Conservation (phyloP, 2,888 invertebrate genomes). For the Sminthurinus aureus region DNA sequence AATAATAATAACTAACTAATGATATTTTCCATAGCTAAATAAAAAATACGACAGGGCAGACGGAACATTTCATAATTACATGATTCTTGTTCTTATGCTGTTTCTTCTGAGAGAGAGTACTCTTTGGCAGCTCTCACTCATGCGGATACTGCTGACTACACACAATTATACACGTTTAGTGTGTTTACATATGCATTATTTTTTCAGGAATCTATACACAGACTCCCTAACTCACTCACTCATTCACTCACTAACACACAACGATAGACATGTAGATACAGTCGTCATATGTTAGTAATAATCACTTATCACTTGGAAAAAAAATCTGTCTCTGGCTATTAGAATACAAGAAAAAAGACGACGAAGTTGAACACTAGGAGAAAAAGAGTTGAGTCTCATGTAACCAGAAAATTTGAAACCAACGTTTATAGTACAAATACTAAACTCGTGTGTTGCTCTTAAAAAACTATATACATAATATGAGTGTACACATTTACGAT, state of each 20-base stretch:
- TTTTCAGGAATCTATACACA: too few relatives aligned
- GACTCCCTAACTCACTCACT: neutral
- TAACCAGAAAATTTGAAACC: slow-evolving; percentile 11
- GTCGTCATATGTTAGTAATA: slow-evolving; percentile 20
- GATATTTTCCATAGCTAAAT: slow-evolving; percentile 3
- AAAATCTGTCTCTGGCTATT: slow-evolving; percentile 9
- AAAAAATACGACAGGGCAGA: slow-evolving; percentile 15
- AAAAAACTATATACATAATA: neutral
- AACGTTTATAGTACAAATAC: neutral
- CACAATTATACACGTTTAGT: slow-evolving; percentile 3
- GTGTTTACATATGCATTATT: neutral
- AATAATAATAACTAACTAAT: neutral
- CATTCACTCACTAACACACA: slow-evolving; percentile 7
- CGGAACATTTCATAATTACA: slow-evolving; percentile 14
- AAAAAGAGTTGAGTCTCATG: neutral
- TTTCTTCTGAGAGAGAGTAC: neutral
- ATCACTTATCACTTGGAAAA: slow-evolving; percentile 18
- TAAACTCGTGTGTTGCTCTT: neutral
- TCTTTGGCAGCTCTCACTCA: slow-evolving; percentile 30
- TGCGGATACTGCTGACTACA: neutral
- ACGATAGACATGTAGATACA: slow-evolving; percentile 8
- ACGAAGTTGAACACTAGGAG: too few relatives aligned
- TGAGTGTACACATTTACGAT: neutral
- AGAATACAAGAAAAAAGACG: neutral
- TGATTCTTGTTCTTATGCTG: neutral